Percentiles rank a stretch among this genome's conserved stretches.
These are phyloP conservation scores for Elymnias hypermnestra DNA, from an alignment of 1,140 invertebrate genomes.

Conservation along the genomic window DNA sequence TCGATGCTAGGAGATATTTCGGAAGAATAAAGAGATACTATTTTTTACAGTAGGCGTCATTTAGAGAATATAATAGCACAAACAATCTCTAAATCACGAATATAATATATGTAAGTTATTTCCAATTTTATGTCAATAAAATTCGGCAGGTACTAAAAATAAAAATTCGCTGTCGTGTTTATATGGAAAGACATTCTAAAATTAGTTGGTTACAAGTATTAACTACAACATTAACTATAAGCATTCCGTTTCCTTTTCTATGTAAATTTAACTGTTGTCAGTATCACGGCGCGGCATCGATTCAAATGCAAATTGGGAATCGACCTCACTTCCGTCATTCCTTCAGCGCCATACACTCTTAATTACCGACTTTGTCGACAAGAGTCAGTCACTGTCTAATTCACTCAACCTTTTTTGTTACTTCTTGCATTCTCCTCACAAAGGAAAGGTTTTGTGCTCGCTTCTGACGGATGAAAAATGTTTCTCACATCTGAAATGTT, in stretches of 20 bases:
- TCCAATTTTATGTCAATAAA: no score
- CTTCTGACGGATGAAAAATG: constrained; percentile 19
- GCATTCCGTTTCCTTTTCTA: neutral
- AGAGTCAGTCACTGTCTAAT: constrained; percentile 22
- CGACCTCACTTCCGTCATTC: constrained; percentile 20
- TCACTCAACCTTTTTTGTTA: constrained; percentile 18
- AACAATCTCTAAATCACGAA: no score
- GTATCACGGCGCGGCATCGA: constrained; percentile 20
- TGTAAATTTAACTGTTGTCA: constrained; percentile 25
- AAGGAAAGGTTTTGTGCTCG: constrained; percentile 15
- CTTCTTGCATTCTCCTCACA: constrained; percentile 17
- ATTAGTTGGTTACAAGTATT: no score
- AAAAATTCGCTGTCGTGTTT: no score
- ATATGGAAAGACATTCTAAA: no score
- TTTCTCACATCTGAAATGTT: neutral
- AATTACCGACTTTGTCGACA: constrained; percentile 18
- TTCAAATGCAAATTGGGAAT: constrained; percentile 35
- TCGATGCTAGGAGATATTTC: no score
- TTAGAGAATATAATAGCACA: neutral
- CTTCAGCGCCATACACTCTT: constrained; percentile 19
- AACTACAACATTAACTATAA: neutral
- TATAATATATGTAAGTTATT: no score
- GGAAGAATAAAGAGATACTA: no score
- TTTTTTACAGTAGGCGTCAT: no score
- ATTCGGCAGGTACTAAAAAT: no score